These are phyloP conservation scores for Pseudomyrmex flavicornis DNA, from an alignment of 1,140 invertebrate genomes.

Conservation along the genomic window DNA sequence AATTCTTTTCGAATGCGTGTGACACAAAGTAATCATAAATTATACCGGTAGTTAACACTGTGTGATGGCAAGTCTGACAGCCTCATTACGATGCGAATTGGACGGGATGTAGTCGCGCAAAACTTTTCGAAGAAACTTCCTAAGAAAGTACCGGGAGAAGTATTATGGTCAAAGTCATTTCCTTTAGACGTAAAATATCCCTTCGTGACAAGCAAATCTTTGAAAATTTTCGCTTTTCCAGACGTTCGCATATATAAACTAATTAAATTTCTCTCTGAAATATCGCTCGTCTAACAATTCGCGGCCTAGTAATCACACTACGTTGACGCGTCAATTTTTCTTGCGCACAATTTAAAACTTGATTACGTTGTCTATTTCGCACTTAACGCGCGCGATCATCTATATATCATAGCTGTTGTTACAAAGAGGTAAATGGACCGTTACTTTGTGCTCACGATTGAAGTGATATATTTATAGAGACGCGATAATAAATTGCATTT, in stretches of 20 bases:
- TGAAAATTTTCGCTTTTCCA: constrained; percentile 24
- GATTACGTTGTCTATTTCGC: constrained; percentile 13
- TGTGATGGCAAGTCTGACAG: constrained; percentile 52
- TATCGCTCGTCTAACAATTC: neutral
- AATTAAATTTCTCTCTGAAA: constrained; percentile 13
- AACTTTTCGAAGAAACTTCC: constrained; percentile 55
- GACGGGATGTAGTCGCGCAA: constrained; percentile 48
- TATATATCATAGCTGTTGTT: constrained; percentile 39
- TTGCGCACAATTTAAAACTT: constrained; percentile 5
- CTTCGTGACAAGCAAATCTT: constrained; percentile 19
- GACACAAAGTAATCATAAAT: constrained; percentile 3
- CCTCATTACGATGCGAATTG: constrained; percentile 60
- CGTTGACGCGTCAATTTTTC: constrained; percentile 22
- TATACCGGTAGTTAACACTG: constrained; percentile 44
- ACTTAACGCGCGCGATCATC: neutral
- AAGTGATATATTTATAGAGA: constrained; percentile 13
- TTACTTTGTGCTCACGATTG: constrained; percentile 41
- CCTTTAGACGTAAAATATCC: constrained; percentile 43
- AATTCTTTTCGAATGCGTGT: neutral
- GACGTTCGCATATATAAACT: neutral
- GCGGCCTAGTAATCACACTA: neutral
- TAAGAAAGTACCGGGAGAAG: constrained; percentile 48
- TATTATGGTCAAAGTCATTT: constrained; percentile 56
- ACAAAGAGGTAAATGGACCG: constrained; percentile 41
- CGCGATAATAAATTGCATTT: constrained; percentile 55